Base-by-base conservation (phyloP, 2,888 invertebrate species). In the Trisateles emortualis region DNA sequence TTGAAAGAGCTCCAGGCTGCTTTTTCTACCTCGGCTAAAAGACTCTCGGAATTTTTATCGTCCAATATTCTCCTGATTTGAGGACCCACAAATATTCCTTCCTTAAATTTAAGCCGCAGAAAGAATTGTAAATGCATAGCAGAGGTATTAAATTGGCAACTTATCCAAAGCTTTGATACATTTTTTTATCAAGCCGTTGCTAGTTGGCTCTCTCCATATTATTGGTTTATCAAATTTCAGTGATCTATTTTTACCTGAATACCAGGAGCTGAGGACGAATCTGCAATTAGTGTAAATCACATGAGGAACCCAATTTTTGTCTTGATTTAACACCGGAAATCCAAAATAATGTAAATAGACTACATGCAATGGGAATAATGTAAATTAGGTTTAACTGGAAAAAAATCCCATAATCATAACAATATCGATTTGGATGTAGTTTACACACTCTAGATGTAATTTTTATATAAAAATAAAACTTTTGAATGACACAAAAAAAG, bases 251-350 rank as follows among this genome's bases (percentile, higher is more conserved):
- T 33, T 33, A 33, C 13, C 33, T 11, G 33, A 33, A n/a, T n/a
- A n/a, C n/a, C n/a, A n/a, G 33, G 11, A 33, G 13, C 6, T 33
- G 33, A 33, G 33, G 33, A 33, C 33, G 13, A 33, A 33, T 11
- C 33, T 33, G 6, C 33, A 33, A 11, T n/a, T 11, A 33, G 5
- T 33, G 13, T 14, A 33, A 33, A 33, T 33, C 33, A 33, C 33
- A 33, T 33, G 33, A 33, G 11, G 33, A 33, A n/a, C 13, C 33
- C 33, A n/a, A 33, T 33, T 33, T 33, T 33, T 33, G n/a, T n/a
- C n/a, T n/a, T n/a, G n/a, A n/a, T n/a, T n/a, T n/a, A n/a, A 33
- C 33, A 33, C 13, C 33, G 10, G 13, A 33, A 33, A 33, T 33
- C 33, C 10, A 33, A 33, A 33, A 33, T 33, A 33, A 33, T 33